These are phyloP conservation scores for Palythoa heliodiscus DNA, from an alignment of 92 coral and sea anemone species.

Conservation along the genomic window DNA sequence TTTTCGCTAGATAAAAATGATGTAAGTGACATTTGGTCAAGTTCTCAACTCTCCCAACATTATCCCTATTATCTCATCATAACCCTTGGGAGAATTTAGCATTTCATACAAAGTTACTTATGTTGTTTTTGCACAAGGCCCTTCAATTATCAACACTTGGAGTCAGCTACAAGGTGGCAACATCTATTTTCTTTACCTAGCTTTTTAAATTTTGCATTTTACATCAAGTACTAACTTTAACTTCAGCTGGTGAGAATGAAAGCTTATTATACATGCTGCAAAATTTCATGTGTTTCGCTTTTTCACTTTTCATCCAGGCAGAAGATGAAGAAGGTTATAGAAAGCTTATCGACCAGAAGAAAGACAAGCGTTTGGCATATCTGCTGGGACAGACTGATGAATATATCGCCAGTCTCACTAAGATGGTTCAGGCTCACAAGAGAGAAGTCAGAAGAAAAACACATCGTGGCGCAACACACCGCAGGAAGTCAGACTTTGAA, in stretches of 20 bases:
- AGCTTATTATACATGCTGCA: not conserved
- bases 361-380: constrained; percentile 97
- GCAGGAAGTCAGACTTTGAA: constrained; percentile 95
- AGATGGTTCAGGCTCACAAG: constrained; percentile 94
- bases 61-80: no score
- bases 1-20: no score
- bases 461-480: constrained; percentile 68
- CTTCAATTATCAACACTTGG: not conserved
- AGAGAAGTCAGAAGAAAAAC: constrained; percentile 79
- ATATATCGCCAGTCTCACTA: constrained; percentile 92
- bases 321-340: constrained; percentile 99
- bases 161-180: not conserved
- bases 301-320: constrained; percentile 60
- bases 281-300: not conserved
- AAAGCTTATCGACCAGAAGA: constrained; percentile 97
- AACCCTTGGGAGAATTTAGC: no score
- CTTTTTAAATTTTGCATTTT: not conserved
- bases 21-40: no score
- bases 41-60: no score
- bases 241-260: not conserved
- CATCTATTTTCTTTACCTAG: not conserved
- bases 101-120: no score
- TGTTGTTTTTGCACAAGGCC: no score
- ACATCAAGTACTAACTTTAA: not conserved
- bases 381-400: constrained; percentile 95